A percentile compares a stretch with the other conserved stretches of the same genome.
Conservation (phyloP, 1,140 invertebrate genomes). For the Drusus annulatus region DNA sequence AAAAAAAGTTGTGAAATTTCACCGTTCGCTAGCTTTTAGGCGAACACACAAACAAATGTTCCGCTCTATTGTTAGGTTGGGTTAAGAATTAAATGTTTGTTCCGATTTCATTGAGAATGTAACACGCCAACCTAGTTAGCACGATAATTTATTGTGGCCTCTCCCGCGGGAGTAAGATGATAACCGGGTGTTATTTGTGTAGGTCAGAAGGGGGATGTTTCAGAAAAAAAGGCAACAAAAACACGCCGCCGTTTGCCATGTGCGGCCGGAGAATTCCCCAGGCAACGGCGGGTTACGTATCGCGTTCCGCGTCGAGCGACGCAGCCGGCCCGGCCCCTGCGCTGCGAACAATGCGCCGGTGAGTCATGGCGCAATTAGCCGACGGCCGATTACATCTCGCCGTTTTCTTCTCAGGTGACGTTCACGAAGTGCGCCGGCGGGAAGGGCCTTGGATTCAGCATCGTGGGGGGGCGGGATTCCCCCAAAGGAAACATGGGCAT, state of each 20-base stretch:
- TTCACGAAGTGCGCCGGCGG: slow-evolving; percentile 82
- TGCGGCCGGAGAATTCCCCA: not conserved
- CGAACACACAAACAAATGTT: too few species aligned
- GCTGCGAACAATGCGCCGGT: slow-evolving; percentile 2
- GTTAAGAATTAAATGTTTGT: too few species aligned
- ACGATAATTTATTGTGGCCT: too few species aligned
- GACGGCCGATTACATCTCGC: slow-evolving; percentile 11
- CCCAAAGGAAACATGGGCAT: slow-evolving; percentile 85
- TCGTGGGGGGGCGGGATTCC: slow-evolving; percentile 85
- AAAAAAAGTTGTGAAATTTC: too few species aligned
- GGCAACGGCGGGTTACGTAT: not conserved
- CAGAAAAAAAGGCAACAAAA: too few species aligned
- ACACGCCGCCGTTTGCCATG: not conserved
- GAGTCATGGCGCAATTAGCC: slow-evolving; percentile 10
- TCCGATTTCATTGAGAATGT: too few species aligned
- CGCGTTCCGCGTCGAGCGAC: not conserved
- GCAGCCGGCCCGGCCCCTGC: not conserved
- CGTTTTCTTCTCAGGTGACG: slow-evolving; percentile 69
- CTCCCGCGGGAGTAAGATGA: too few species aligned
- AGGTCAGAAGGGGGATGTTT: too few species aligned
- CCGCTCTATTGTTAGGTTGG: too few species aligned
- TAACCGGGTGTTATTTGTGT: too few species aligned
- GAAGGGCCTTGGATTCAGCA: slow-evolving; percentile 82
- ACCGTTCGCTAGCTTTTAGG: too few species aligned
- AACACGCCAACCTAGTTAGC: too few species aligned